These are phyloP conservation scores for Danio rerio DNA, from an alignment of 2,113 vertebrate species.

Conservation along the genomic window DNA sequence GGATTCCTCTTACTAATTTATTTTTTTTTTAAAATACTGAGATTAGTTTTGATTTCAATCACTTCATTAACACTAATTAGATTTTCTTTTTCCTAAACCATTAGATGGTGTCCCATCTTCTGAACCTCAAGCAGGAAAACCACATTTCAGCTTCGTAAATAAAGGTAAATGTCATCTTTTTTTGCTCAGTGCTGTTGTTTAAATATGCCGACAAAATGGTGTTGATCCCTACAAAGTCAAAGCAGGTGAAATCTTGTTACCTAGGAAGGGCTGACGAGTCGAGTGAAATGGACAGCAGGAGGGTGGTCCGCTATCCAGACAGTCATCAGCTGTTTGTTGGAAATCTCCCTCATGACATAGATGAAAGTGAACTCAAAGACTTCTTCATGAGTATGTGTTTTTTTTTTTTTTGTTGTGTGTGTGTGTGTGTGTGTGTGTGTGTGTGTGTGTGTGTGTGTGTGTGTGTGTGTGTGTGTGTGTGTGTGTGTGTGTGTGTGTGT, in stretches of 20 bases:
- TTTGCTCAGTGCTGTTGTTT: neutral
- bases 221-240: neutral
- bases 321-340: slow-evolving; percentile 97
- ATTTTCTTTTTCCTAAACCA: neutral
- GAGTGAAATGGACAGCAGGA: slow-evolving; percentile 87
- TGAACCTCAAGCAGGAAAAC: slow-evolving; percentile 76
- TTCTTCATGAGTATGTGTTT: slow-evolving; percentile 79
- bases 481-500: too few species aligned
- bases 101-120: slow-evolving; percentile 73
- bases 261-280: slow-evolving; percentile 89
- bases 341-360: slow-evolving; percentile 95
- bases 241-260: slow-evolving; percentile 17
- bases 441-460: too few species aligned
- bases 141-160: slow-evolving; percentile 76
- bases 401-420: neutral
- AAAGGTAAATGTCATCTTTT: slow-evolving; percentile 70
- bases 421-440: too few species aligned
- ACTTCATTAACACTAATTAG: too few species aligned
- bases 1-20: too few species aligned
- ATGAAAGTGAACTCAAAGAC: slow-evolving; percentile 94
- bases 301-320: slow-evolving; percentile 90
- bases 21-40: too few species aligned
- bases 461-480: too few species aligned
- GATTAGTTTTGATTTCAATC: too few species aligned
- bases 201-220: neutral